These are phyloP conservation scores for Mesorhabditis belari DNA, from an alignment of 2,888 invertebrate genomes.

Conservation along the genomic window DNA sequence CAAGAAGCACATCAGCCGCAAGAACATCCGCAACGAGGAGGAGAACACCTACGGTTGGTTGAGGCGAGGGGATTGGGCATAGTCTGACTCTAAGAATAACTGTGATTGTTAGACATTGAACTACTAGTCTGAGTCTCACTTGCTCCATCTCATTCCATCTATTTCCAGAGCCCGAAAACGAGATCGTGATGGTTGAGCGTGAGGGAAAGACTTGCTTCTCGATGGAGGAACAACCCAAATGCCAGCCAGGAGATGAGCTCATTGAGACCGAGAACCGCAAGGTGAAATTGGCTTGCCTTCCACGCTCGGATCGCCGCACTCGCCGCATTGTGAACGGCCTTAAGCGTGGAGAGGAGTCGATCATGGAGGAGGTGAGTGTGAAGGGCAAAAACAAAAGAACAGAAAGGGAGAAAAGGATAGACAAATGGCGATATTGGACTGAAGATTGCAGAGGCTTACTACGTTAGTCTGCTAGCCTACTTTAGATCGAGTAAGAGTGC, in stretches of 20 bases:
- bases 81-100: background rate
- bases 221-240: slow-evolving; percentile 30
- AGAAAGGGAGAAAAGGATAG: no score
- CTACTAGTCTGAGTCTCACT: slow-evolving; percentile 1
- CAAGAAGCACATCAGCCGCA: background rate
- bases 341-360: slow-evolving; percentile 8
- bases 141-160: background rate
- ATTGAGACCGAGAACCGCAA: slow-evolving; percentile 8
- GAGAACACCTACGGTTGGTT: background rate
- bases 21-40: background rate
- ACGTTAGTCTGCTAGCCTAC: no score
- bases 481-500: no score
- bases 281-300: slow-evolving; percentile 33
- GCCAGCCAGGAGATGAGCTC: slow-evolving; percentile 17
- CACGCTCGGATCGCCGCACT: slow-evolving; percentile 23
- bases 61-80: background rate
- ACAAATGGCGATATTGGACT: no score
- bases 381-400: no score
- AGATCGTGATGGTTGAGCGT: slow-evolving; percentile 36
- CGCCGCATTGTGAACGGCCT: slow-evolving; percentile 19
- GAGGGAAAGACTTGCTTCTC: slow-evolving; percentile 46
- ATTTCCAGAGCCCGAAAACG: slow-evolving; percentile 31
- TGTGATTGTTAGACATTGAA: slow-evolving; percentile 4
- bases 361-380: no score
- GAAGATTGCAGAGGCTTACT: no score